phyloP scores from a whole-genome alignment of 2,888 invertebrate genomes.

The Ormyrus nitidulus region DNA sequence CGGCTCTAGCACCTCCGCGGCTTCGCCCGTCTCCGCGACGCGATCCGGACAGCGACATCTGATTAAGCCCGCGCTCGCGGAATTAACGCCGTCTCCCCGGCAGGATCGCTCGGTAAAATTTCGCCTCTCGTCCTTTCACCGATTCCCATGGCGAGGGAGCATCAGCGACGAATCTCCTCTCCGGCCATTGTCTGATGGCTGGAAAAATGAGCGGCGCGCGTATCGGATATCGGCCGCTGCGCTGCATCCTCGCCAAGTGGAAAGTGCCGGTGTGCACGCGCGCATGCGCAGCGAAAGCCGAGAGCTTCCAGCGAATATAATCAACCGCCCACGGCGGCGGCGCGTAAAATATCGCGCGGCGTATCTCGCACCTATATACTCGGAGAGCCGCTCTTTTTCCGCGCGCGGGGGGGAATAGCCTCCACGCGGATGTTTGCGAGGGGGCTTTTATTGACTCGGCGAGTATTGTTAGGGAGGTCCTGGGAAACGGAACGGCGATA shows the following conservation, averaged over 20 bases:
- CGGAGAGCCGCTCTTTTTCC: too few species aligned
- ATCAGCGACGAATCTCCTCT: neutral
- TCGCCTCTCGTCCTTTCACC: conserved; percentile 36
- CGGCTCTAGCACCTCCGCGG: neutral
- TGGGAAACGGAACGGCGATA: conserved; percentile 20
- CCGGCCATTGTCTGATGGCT: neutral
- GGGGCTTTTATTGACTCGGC: too few species aligned
- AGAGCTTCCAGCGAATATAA: conserved; percentile 16
- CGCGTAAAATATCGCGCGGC: neutral
- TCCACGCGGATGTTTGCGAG: too few species aligned
- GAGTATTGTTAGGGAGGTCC: neutral
- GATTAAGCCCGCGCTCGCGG: neutral
- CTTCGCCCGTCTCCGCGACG: neutral
- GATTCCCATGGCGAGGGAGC: conserved; percentile 46
- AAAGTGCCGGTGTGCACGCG: too few species aligned
- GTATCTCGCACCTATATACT: neutral
- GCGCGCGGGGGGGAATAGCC: too few species aligned
- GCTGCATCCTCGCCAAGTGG: neutral
- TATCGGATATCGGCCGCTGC: conserved; percentile 17
- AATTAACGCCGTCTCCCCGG: conserved; percentile 8
- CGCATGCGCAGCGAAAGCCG: conserved; percentile 34
- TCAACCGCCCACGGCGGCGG: conserved; percentile 29
- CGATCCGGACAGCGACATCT: neutral
- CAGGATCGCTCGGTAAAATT: conserved; percentile 5
- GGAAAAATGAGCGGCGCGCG: neutral